Evolutionary conservation across 2,797 vertebrate genomes (phyloP).

Genomic region (Pelochelys cantorii): DNA sequence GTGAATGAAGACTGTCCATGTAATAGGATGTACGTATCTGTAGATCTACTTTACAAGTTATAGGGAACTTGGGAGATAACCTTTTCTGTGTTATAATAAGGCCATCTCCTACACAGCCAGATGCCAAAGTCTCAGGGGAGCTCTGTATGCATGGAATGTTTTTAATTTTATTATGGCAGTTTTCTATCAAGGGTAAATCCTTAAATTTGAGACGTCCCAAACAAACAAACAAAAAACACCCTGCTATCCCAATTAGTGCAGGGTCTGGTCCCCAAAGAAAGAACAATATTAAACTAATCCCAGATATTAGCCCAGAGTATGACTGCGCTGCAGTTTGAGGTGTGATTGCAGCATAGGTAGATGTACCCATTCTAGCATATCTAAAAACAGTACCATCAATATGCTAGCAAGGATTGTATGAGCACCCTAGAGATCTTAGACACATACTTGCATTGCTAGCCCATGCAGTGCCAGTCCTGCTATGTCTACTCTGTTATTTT

Average conservation of each 20-base stretch:
- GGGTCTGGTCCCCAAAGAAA: not conserved
- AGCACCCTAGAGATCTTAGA: not conserved
- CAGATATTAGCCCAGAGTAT: not conserved
- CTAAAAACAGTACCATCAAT: not conserved
- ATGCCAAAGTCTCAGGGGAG: constrained; percentile 3
- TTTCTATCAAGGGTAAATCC: constrained; percentile 36
- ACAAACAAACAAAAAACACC: constrained; percentile 28
- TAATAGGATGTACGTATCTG: not conserved
- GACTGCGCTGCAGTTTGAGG: not conserved
- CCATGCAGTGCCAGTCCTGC: not conserved
- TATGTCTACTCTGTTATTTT: not conserved
- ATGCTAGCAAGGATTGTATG: not conserved
- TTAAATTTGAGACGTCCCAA: not conserved
- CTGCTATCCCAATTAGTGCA: not conserved
- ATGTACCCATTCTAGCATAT: not conserved
- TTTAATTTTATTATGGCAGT: constrained; percentile 24
- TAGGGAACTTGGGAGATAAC: constrained; percentile 32
- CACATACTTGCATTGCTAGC: not conserved
- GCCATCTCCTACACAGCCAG: not conserved
- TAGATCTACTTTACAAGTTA: not conserved
- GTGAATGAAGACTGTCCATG: not conserved
- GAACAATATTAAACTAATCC: constrained; percentile 22
- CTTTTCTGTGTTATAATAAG: not conserved
- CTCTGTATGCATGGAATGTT: not conserved
- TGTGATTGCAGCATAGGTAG: not conserved